Percentiles rank a stretch among this genome's conserved stretches.
Evolutionary conservation across 2,113 vertebrate genomes (phyloP).

Genomic region (Procavia capensis): DNA sequence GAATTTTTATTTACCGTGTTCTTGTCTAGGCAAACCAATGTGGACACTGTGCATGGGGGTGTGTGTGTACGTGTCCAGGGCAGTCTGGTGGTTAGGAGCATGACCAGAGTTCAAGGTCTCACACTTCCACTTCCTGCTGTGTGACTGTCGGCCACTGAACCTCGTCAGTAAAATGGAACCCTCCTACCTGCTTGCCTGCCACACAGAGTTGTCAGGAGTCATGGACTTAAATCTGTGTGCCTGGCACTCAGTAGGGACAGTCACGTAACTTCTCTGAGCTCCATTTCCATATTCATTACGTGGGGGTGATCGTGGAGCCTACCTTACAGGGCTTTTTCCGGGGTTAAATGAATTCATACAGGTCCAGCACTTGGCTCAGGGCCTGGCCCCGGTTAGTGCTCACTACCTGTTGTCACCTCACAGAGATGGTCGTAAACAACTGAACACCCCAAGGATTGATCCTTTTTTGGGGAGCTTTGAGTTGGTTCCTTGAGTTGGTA

Average conservation of each 20-base stretch:
- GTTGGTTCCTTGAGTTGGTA: not conserved
- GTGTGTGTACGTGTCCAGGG: not conserved
- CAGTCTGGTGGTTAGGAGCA: constrained; percentile 21
- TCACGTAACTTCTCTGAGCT: not conserved
- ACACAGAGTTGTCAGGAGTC: not conserved
- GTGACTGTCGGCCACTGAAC: not conserved
- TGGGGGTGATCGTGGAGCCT: not conserved
- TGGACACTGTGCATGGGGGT: not conserved
- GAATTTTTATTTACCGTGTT: not conserved
- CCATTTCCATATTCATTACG: not conserved
- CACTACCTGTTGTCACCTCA: not conserved
- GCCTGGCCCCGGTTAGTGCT: not conserved
- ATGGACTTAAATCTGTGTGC: not conserved
- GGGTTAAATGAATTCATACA: not conserved
- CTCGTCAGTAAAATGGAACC: not conserved
- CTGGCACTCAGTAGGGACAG: not conserved
- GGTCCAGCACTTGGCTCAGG: not conserved
- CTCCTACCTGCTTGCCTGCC: not conserved
- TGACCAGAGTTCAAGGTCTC: constrained; percentile 17
- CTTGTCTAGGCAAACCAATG: not conserved
- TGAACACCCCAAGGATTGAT: not conserved
- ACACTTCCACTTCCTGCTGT: not conserved
- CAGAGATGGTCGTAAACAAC: not conserved
- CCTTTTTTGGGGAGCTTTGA: not conserved
- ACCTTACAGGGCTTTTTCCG: not conserved